Percentiles rank a stretch among this genome's conserved stretches.
Evolutionary conservation across 2,113 vertebrate genomes (phyloP).

Genomic region (Sitta europaea): DNA sequence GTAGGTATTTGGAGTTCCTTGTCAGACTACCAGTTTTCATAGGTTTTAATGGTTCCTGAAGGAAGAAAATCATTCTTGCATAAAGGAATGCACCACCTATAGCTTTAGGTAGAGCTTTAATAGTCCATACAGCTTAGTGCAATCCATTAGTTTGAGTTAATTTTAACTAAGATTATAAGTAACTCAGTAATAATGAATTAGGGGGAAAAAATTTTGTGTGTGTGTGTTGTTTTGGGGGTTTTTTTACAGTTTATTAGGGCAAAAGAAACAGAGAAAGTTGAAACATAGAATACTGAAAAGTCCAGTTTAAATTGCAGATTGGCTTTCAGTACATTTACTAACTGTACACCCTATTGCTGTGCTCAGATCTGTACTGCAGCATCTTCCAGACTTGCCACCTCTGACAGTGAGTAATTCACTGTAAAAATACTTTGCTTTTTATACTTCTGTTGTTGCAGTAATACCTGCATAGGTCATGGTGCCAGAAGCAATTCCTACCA

Average conservation of each 20-base stretch:
- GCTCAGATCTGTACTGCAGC: neutral
- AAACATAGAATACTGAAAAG: neutral
- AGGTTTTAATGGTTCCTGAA: neutral
- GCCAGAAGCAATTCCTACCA: neutral
- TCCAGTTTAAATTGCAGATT: neutral
- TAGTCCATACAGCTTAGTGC: neutral
- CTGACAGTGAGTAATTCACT: neutral
- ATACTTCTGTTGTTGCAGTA: neutral
- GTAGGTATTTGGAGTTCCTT: neutral
- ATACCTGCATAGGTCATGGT: neutral
- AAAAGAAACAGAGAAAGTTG: neutral
- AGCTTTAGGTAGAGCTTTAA: neutral
- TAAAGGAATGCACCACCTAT: neutral
- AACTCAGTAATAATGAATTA: neutral
- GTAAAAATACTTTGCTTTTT: neutral
- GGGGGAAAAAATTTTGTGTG: fast-evolving
- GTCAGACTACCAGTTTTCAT: neutral
- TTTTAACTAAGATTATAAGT: neutral
- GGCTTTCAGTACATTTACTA: neutral
- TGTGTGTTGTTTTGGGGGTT: neutral
- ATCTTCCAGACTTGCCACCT: neutral
- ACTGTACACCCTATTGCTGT: neutral
- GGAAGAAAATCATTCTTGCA: neutral
- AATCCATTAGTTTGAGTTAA: neutral
- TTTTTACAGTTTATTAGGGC: neutral